phyloP scores from a whole-genome alignment of 2,113 vertebrate species.

The Pollimyrus isidori region DNA sequence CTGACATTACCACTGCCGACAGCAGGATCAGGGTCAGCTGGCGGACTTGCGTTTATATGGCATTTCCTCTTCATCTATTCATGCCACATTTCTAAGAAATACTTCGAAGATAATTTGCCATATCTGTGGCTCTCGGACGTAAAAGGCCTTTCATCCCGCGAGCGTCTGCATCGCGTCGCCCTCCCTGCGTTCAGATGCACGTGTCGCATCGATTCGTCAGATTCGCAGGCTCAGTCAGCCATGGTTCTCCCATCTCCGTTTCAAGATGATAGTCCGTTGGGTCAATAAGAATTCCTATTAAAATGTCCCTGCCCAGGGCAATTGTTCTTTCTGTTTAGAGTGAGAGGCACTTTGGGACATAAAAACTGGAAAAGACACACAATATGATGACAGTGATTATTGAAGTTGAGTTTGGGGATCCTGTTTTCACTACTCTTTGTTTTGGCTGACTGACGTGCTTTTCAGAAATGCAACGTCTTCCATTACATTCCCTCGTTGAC shows the following conservation, averaged over 20 bases:
- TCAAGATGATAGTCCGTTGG: not conserved
- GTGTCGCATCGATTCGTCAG: not conserved
- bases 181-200: not conserved
- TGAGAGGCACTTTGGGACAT: not conserved
- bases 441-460: not conserved
- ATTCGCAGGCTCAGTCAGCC: not conserved
- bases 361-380: not conserved
- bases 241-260: not conserved
- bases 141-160: not conserved
- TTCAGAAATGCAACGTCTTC: not conserved
- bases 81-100: slow-evolving; percentile 3
- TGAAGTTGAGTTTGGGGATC: not conserved
- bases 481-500: not conserved
- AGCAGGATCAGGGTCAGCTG: not conserved
- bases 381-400: not conserved
- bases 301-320: not conserved
- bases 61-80: not conserved
- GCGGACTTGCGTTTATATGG: not conserved
- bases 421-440: not conserved
- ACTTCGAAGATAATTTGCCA: not conserved
- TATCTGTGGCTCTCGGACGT: not conserved
- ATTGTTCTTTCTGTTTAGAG: not conserved
- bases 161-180: not conserved
- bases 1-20: not conserved
- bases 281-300: slow-evolving; percentile 5